These are phyloP conservation scores for Entomobrya proxima DNA, from an alignment of 2,888 invertebrate species.

Conservation along the genomic window DNA sequence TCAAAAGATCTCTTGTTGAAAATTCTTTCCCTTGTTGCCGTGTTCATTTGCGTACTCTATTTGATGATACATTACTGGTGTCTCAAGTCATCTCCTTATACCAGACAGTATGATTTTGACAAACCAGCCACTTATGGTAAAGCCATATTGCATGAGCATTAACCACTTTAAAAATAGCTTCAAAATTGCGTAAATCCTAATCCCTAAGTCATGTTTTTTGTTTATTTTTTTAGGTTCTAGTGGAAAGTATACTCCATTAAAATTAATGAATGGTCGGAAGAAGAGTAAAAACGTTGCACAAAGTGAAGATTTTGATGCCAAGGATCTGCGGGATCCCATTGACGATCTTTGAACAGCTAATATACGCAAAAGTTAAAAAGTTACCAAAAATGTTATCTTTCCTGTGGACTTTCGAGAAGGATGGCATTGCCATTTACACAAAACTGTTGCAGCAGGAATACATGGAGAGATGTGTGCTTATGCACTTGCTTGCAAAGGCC, in stretches of 20 bases:
- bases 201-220: too few relatives aligned
- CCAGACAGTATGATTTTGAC: slow-evolving; percentile 69
- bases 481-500: not conserved
- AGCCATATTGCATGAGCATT: too few relatives aligned
- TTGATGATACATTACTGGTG: slow-evolving; percentile 72
- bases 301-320: slow-evolving; percentile 68
- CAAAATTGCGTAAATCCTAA: too few relatives aligned
- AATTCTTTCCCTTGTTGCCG: slow-evolving; percentile 63
- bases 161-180: too few relatives aligned
- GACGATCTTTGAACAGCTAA: slow-evolving; percentile 44
- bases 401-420: slow-evolving; percentile 31
- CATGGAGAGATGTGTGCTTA: not conserved
- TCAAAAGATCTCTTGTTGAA: slow-evolving; percentile 72
- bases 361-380: slow-evolving; percentile 1
- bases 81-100: slow-evolving; percentile 72
- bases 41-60: slow-evolving; percentile 72
- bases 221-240: slow-evolving; percentile 67
- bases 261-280: slow-evolving; percentile 70
- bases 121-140: slow-evolving; percentile 68
- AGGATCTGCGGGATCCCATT: slow-evolving; percentile 59
- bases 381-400: slow-evolving; percentile 36
- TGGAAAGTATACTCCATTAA: slow-evolving; percentile 74
- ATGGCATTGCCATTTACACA: not conserved
- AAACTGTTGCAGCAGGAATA: not conserved
- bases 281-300: slow-evolving; percentile 61